Conservation (phyloP, 35 echinoderm and acorn worm genomes). For the Heliocidaris erythrogramma region DNA sequence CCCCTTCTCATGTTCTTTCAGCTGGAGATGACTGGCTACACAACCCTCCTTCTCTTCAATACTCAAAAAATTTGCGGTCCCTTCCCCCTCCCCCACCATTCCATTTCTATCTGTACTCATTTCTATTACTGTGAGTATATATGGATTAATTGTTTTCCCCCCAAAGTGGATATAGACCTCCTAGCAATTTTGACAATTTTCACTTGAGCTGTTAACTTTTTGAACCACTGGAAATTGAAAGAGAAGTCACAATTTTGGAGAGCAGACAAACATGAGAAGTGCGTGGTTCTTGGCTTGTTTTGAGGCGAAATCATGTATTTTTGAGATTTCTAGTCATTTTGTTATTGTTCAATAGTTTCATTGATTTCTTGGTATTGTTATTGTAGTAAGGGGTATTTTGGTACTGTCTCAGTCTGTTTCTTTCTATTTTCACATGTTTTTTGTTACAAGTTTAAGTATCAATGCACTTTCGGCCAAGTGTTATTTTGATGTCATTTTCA, state of each 20-base stretch:
- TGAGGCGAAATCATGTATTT: background rate
- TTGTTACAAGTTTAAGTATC: background rate
- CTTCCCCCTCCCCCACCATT: background rate
- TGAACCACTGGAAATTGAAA: background rate
- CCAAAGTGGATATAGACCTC: background rate
- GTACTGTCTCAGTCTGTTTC: background rate
- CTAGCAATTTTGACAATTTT: constrained; percentile 14
- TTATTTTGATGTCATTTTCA: background rate
- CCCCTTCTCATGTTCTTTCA: background rate
- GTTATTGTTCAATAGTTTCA: background rate
- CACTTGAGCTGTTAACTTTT: background rate
- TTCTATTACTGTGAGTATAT: background rate
- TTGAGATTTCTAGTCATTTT: background rate
- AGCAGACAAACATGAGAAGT: background rate
- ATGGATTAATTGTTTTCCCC: constrained; percentile 17
- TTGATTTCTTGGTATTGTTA: background rate
- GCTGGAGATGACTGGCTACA: background rate
- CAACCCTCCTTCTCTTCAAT: background rate
- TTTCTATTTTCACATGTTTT: background rate
- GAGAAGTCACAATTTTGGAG: background rate
- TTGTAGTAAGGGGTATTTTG: background rate
- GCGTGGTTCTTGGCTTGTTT: background rate
- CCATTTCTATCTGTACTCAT: background rate
- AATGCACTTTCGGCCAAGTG: background rate
- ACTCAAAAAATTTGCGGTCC: background rate